Percentiles rank a stretch among this genome's conserved stretches.
Conservation (phyloP, 2,888 invertebrate species). For the Plemyria rubiginata region DNA sequence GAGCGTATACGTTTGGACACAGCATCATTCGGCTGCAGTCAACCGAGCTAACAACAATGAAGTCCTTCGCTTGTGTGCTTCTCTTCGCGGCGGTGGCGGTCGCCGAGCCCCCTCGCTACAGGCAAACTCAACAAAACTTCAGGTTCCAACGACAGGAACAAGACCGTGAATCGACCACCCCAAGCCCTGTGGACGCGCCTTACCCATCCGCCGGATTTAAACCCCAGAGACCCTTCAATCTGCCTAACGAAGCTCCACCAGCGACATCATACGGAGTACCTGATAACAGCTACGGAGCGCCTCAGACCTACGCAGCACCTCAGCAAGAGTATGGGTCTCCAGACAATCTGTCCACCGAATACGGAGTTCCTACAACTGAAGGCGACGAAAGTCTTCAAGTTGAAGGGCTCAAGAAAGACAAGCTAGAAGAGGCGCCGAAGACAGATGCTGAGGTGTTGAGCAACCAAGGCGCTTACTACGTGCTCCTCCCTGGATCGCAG, state of each 20-base stretch:
- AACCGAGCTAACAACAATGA: slow-evolving; percentile 69
- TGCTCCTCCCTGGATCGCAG: slow-evolving; percentile 86
- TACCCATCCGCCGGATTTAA: slow-evolving; percentile 72
- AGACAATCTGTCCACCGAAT: slow-evolving; percentile 41
- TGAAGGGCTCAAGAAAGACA: slow-evolving; percentile 52
- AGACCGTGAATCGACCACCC: slow-evolving; percentile 51
- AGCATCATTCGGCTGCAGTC: slow-evolving; percentile 74
- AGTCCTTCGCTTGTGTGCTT: slow-evolving; percentile 63
- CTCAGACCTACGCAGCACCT: slow-evolving; percentile 60
- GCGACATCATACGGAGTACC: slow-evolving; percentile 71
- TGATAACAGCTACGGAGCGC: slow-evolving; percentile 70
- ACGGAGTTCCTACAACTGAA: slow-evolving; percentile 47
- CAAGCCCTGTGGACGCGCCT: slow-evolving; percentile 57
- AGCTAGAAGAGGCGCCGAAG: slow-evolving; percentile 60
- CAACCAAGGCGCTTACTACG: slow-evolving; percentile 85
- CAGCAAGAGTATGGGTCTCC: slow-evolving; percentile 59
- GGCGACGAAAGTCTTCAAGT: slow-evolving; percentile 40
- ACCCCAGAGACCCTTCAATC: slow-evolving; percentile 66
- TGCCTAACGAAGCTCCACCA: slow-evolving; percentile 69
- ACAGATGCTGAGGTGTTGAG: slow-evolving; percentile 68
- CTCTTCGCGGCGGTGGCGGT: slow-evolving; percentile 63
- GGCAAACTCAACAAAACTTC: slow-evolving; percentile 60
- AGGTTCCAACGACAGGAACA: slow-evolving; percentile 65
- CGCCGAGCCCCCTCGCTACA: slow-evolving; percentile 70
- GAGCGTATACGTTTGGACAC: slow-evolving; percentile 46